Evolutionary conservation across 1,140 invertebrate species (phyloP).

Genomic region (Cephus cinctus): DNA sequence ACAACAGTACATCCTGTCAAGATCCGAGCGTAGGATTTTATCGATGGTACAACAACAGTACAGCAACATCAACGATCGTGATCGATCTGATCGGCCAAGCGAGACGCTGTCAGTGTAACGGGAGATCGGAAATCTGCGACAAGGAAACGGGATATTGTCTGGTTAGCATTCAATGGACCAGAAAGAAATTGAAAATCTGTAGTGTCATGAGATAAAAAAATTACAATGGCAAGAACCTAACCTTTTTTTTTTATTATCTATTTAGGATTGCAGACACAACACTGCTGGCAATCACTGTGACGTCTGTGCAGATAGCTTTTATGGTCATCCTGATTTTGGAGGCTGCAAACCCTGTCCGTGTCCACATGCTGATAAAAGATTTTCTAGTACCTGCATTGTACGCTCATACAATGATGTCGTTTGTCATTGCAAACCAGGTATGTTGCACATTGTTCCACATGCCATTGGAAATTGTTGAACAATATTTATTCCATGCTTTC

Average conservation of each 20-base stretch:
- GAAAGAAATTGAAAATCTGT: not conserved
- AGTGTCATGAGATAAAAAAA: not conserved
- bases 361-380: conserved; percentile 69
- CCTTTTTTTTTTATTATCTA: conserved; percentile 19
- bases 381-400: conserved; percentile 70
- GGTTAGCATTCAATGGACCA: conserved; percentile 55
- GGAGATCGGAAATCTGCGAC: conserved; percentile 76
- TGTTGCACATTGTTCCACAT: conserved; percentile 13
- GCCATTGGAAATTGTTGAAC: too few relatives aligned
- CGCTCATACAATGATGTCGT: conserved; percentile 56
- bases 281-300: conserved; percentile 78
- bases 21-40: conserved; percentile 85
- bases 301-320: conserved; percentile 78
- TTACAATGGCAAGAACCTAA: conserved; percentile 4
- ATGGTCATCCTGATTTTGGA: conserved; percentile 69
- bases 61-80: conserved; percentile 61
- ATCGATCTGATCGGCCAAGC: conserved; percentile 80
- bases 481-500: too few relatives aligned
- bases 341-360: conserved; percentile 87
- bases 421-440: conserved; percentile 71
- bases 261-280: conserved; percentile 79
- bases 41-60: conserved; percentile 63
- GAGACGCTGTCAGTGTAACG: conserved; percentile 79
- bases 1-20: conserved; percentile 82
- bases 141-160: conserved; percentile 82